Evolutionary conservation across 2,797 vertebrate genomes (phyloP), one percentile per base, ranked within the genome.

Genomic region (Esox lucius): DNA sequence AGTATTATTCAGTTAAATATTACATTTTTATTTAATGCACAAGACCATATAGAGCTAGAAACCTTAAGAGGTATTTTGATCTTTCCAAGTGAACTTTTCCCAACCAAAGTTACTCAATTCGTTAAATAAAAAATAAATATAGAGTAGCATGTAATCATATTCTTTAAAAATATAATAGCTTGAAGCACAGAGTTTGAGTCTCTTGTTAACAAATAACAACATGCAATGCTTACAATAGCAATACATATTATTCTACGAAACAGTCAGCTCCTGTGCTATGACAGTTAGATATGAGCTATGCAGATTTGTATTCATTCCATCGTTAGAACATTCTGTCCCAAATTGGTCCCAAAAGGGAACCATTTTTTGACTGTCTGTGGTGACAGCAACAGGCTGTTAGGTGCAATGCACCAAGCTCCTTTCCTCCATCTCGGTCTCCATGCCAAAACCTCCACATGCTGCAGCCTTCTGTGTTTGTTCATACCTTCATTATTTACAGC

Each of bases 381-480:
- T 35, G 8, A 59, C 19, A n/a, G 19, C 22, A 22, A 59, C 53
- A 19, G 19, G 9, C 53, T 33, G 26, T 16, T 31, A 28, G 62
- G 28, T 65, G 62, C 5, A 5, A 15, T 16, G 15, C 24, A 26
- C 42, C 26, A 69, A 46, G 39, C 24, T 69, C 24, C 24, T 70
- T 48, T 22, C 16, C 68, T 26, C 46, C 68, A 12, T 48, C 15
- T 46, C 6, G n/a, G n/a, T 68, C 35, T 15, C 33, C 33, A n/a
- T 8, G 26, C 65, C 49, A 75, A 68, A 71, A 68, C 82, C 71
- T 81, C 81, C 65, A 49, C 65, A 73, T 71, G 75, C 75, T 86
- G 68, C 17, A 0, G 5, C 70, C 66, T 74, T 51, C 70, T 74
- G 72, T 19, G 51, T 68, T 77, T 72, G 22, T 66, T 81, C 5